Evolutionary conservation across 1,140 invertebrate genomes (phyloP), one percentile per base, ranked within the genome.

Genomic region (Grapholita molesta): DNA sequence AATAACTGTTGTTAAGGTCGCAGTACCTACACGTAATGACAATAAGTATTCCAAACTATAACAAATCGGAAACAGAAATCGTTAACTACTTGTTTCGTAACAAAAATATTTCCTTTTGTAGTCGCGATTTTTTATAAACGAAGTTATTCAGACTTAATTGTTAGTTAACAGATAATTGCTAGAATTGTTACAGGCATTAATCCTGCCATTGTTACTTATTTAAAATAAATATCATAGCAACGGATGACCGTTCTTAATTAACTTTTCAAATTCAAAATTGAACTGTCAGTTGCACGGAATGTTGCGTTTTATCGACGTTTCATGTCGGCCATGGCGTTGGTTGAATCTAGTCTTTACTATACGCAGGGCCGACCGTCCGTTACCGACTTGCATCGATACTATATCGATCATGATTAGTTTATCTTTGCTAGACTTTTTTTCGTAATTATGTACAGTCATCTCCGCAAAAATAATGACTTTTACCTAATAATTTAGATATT

Each of bases 401-500:
- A 38, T 38, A 38, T 57, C 53, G 53, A 57, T 28, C 53, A 57
- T 57, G 11, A 57, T 57, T n/a, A n/a, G n/a, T n/a, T n/a, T n/a
- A 57, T 57, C 53, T 25, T 11, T 57, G 24, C 24, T 25, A 28
- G 24, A 57, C 53, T 25, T n/a, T n/a, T n/a, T n/a, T n/a, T n/a
- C n/a, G n/a, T n/a, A n/a, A n/a, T n/a, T n/a, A n/a, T n/a, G n/a
- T n/a, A n/a, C n/a, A n/a, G n/a, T n/a, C n/a, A n/a, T n/a, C n/a
- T n/a, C n/a, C n/a, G n/a, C n/a, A n/a, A n/a, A n/a, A n/a, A n/a
- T n/a, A n/a, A n/a, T n/a, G n/a, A n/a, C n/a, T n/a, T n/a, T n/a
- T n/a, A n/a, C n/a, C n/a, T n/a, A n/a, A n/a, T n/a, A 5, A 12
- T n/a, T n/a, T n/a, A 35, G 3, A 32, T 35, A 35, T 35, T n/a